A percentile compares a stretch with the other conserved stretches of the same genome.
Evolutionary conservation across 92 coral and sea anemone species (phyloP).

Genomic region (Phymanthus crucifer): DNA sequence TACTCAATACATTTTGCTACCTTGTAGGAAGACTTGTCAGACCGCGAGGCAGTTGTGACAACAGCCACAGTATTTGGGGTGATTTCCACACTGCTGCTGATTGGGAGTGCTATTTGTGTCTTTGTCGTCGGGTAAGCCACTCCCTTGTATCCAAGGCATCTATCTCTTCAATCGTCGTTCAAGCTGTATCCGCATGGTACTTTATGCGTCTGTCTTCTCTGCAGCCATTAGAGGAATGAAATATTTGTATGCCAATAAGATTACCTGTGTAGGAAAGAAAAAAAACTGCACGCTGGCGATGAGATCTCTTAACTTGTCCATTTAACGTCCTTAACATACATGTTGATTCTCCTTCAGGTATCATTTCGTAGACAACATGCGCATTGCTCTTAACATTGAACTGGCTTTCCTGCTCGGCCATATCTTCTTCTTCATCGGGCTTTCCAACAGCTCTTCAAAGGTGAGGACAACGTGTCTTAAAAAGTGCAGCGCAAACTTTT

Average conservation of each 20-base stretch:
- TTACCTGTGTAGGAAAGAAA: too few species aligned
- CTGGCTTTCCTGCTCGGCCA: constrained; percentile 73
- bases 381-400: constrained; percentile 72
- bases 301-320: too few species aligned
- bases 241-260: too few species aligned
- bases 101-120: constrained; percentile 59
- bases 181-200: too few species aligned
- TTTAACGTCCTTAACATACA: too few species aligned
- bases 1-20: not conserved
- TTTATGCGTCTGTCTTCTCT: not conserved
- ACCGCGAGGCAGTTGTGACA: constrained; percentile 71
- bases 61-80: constrained; percentile 72
- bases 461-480: too few species aligned
- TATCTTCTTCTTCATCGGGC: constrained; percentile 76
- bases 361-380: constrained; percentile 68
- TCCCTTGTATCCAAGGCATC: too few species aligned
- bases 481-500: too few species aligned
- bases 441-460: constrained; percentile 51
- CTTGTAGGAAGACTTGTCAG: constrained; percentile 70
- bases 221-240: too few species aligned
- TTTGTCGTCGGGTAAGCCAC: constrained; percentile 61
- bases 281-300: too few species aligned
- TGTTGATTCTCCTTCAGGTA: constrained; percentile 44
- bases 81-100: constrained; percentile 65
- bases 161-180: too few species aligned